Base-by-base conservation (phyloP, 1,140 invertebrate genomes). In the Araneus ventricosus region DNA sequence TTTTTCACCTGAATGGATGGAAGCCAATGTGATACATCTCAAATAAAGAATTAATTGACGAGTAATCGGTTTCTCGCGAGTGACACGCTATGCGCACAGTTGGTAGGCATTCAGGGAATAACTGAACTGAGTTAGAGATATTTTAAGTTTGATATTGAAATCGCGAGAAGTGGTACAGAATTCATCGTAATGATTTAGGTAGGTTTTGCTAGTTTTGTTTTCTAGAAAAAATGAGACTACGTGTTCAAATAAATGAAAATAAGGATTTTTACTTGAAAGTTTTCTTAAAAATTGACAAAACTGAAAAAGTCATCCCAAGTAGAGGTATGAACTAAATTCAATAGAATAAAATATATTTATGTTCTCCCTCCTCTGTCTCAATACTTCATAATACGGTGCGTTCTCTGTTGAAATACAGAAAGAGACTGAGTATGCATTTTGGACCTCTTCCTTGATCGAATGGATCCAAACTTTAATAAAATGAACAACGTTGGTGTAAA, bases 111-210 rank as follows among this genome's bases (percentile, higher is more conserved):
- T 75, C 20, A 75, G 34, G 37, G 34, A 22, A 34, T 75, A 75
- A 37, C 0, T 34, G 27, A 37, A 30, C 8, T 75, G 67, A 20
- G 45, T 14, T 52, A 17, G 45, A 34, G 3, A 30, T 37, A 34
- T 75, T 75, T 75, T 75, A 75, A 10, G 34, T 67, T 75, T 20
- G 30, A 75, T 75, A 75, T 37, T 75, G 70, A 75, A 75, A 75
- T 20, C 70, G 27, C 30, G 6, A 30, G 37, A 75, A 75, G 14
- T 75, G 34, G 70, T 75, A 75, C 30, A 30, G 34, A 75, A 34
- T 22, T 17, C 17, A 37, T 34, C 70, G 34, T 14, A 10, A 34
- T 34, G 70, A 34, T 37, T 75, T 37, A 75, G 20, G 20, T 20
- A 4, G 2, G 22, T 63, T 63, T 4, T 63, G 59, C 22, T 6